Evolutionary conservation across 2,113 vertebrate species (phyloP).

Genomic region (Neomonachus schauinslandi): DNA sequence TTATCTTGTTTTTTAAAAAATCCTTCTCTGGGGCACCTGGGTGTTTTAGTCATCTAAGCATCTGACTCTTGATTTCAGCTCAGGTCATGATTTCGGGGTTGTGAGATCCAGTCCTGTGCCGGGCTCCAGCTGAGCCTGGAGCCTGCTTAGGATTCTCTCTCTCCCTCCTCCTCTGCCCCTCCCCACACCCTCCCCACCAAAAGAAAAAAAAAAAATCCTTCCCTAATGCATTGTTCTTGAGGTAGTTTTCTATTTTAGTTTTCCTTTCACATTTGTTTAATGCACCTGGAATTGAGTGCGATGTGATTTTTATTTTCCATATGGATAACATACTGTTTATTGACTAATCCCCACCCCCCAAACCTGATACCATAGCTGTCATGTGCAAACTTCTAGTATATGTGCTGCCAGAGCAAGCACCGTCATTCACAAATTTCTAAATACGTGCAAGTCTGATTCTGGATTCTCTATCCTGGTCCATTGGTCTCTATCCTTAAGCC

Average conservation of each 20-base stretch:
- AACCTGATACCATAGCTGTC: background rate
- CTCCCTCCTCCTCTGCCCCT: background rate
- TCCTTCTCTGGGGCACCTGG: background rate
- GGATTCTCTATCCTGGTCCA: background rate
- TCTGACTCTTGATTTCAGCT: background rate
- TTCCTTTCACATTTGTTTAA: slow-evolving; percentile 14
- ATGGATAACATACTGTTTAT: background rate
- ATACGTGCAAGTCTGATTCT: background rate
- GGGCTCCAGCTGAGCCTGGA: background rate
- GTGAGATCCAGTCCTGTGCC: background rate
- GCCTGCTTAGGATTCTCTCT: background rate
- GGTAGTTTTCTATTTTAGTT: background rate
- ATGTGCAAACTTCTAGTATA: background rate
- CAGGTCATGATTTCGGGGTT: background rate
- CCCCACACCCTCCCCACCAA: background rate
- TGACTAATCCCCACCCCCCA: background rate
- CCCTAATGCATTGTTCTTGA: background rate
- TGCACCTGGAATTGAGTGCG: slow-evolving; percentile 10
- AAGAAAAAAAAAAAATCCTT: background rate
- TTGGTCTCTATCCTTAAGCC: background rate
- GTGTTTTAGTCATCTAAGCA: background rate
- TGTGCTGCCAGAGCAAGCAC: no score
- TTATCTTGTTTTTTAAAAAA: background rate
- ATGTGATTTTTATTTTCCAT: background rate
- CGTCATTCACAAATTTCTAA: background rate